Evolutionary conservation across 2,113 vertebrate species (phyloP).

Genomic region (Scytalopus superciliaris): DNA sequence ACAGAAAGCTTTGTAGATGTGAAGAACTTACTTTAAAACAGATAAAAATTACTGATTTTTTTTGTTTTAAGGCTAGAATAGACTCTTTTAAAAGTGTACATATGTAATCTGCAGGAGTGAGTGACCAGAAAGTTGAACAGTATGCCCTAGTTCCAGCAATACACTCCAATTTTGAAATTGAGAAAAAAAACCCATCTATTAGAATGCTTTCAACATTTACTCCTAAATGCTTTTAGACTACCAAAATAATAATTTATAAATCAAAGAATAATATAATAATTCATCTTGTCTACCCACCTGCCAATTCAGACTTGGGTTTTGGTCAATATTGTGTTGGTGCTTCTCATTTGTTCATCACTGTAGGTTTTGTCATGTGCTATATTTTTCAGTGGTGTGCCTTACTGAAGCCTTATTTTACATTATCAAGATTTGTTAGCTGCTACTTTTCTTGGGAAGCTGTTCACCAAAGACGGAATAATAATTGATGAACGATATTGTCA

Average conservation of each 20-base stretch:
- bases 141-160: neutral
- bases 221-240: neutral
- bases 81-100: neutral
- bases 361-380: neutral
- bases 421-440: neutral
- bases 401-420: neutral
- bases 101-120: neutral
- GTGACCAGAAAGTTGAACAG: neutral
- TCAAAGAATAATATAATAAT: neutral
- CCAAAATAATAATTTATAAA: neutral
- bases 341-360: neutral
- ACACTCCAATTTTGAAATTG: neutral
- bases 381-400: neutral
- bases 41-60: neutral
- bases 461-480: neutral
- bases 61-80: neutral
- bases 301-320: neutral
- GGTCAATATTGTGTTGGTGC: fast-evolving
- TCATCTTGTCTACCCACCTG: neutral
- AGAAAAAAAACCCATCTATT: neutral
- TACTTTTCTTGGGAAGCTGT: neutral
- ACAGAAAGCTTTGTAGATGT: neutral
- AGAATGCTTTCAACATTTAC: neutral
- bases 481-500: neutral
- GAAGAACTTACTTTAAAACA: neutral